Conservation (phyloP, 2,888 invertebrate species). For the Perdita meconis region DNA sequence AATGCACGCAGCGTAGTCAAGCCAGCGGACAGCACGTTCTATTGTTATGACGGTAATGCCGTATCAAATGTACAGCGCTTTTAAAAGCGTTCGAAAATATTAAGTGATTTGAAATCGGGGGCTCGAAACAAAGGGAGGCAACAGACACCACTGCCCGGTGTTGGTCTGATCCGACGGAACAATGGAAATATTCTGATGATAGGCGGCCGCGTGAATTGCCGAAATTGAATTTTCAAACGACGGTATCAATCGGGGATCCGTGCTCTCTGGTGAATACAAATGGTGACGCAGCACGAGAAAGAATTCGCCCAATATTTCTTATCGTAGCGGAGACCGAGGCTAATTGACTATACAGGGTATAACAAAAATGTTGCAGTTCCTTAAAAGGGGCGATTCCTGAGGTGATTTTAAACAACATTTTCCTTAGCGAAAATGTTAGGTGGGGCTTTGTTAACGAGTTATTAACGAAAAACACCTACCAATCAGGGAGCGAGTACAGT, state of each 20-base stretch:
- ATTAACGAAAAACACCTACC: too few relatives aligned
- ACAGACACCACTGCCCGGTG: not conserved
- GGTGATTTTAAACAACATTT: too few relatives aligned
- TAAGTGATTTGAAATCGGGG: not conserved
- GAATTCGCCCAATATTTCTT: too few relatives aligned
- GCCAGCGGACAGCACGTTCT: not conserved
- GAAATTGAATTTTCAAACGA: not conserved
- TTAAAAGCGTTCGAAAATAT: not conserved
- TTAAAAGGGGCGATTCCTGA: too few relatives aligned
- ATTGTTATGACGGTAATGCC: slow-evolving; percentile 10
- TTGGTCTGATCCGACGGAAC: not conserved
- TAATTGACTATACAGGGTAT: too few relatives aligned
- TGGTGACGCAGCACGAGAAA: too few relatives aligned
- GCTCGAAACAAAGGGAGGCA: not conserved
- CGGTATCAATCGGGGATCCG: not conserved
- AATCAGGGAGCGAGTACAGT: too few relatives aligned
- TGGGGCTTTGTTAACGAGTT: too few relatives aligned
- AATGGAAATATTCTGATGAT: not conserved
- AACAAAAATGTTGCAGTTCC: too few relatives aligned
- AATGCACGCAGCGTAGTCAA: not conserved
- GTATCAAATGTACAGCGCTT: not conserved
- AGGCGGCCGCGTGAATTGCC: too few relatives aligned
- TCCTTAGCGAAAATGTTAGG: too few relatives aligned
- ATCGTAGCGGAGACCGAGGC: too few relatives aligned
- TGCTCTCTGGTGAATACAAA: not conserved